Base-by-base conservation (phyloP, 2,888 invertebrate species). In the Zeuzera pyrina region DNA sequence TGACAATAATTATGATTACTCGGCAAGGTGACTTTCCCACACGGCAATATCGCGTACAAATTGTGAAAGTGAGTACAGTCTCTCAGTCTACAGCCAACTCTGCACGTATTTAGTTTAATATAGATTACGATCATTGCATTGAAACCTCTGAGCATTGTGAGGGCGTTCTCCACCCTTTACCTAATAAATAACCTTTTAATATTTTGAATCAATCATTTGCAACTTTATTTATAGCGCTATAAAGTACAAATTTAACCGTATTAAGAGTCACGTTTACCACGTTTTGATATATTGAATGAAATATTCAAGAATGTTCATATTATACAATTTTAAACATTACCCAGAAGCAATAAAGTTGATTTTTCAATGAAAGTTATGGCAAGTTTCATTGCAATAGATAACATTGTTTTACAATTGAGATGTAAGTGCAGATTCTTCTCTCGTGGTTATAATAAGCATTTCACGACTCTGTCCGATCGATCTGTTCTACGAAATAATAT, bases 381-480 rank as follows among this genome's bases (percentile, higher is more conserved):
- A 31, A 37, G 43, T 49, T 47, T 41, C 44, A 40, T 51, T 53
- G 54, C 43, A 49, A 42, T 41, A 49, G 71, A 72, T 72, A 65
- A 58, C 59, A 74, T 71, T 77, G 76, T 74, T 59, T 68, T 53
- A 50, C 57, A 65, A 76, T 77, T 71, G 67, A 76, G 76, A 74
- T 74, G 71, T 70, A 67, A 57, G 54, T 39, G 45, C 41, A 57
- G 64, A 66, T 67, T 64, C 50, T 42, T 34, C 29, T 10, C 36
- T 49, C 45, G 52, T 48, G 30, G 42, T 57, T 52, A 45, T 62
- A 65, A 66, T 68, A 66, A 67, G 62, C 60, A 51, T 64, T 69
- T 57, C 62, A 59, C 60, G 63, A 63, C 52, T 53, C 38, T 31
- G 40, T 23, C 22, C 33, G 33, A 29, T 33, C 13, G n/a, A 19